A percentile compares a stretch with the other conserved stretches of the same genome.
Conservation (phyloP, 2,113 vertebrate species). For the Daboia siamensis region DNA sequence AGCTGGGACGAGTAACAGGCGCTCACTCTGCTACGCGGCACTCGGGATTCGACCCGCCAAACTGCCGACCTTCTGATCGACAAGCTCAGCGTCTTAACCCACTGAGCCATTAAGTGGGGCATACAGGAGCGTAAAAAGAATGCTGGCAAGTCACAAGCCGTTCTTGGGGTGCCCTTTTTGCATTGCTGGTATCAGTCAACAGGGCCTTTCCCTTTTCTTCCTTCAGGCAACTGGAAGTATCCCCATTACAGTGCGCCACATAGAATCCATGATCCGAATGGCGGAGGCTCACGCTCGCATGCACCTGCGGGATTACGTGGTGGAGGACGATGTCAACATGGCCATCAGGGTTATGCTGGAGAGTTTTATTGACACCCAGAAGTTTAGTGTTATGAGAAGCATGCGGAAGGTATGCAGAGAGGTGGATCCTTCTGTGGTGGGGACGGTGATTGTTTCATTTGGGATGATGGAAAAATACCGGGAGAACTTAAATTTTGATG, state of each 20-base stretch:
- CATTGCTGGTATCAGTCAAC: background rate
- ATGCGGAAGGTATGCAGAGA: constrained; percentile 86
- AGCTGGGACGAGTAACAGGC: too few relatives aligned
- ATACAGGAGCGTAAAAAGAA: background rate
- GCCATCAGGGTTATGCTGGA: constrained; percentile 98
- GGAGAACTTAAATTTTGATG: background rate
- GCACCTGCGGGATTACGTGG: constrained; percentile 92
- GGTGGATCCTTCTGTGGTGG: background rate
- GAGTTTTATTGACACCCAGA: constrained; percentile 98
- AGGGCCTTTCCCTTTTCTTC: background rate
- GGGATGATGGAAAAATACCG: background rate
- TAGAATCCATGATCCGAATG: constrained; percentile 99
- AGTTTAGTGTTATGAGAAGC: constrained; percentile 95
- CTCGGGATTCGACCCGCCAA: too few relatives aligned
- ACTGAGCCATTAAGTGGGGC: background rate
- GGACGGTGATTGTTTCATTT: background rate
- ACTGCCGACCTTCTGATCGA: too few relatives aligned
- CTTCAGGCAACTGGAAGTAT: constrained; percentile 92
- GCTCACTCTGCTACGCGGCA: too few relatives aligned
- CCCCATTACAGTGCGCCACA: constrained; percentile 96
- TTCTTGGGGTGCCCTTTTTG: background rate
- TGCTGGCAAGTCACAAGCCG: background rate
- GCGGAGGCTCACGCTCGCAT: constrained; percentile 94
- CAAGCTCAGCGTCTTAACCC: too few relatives aligned
- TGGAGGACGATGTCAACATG: constrained; percentile 98